Base-by-base conservation (phyloP, 2,888 invertebrate genomes). In the Smittia aterrima region DNA sequence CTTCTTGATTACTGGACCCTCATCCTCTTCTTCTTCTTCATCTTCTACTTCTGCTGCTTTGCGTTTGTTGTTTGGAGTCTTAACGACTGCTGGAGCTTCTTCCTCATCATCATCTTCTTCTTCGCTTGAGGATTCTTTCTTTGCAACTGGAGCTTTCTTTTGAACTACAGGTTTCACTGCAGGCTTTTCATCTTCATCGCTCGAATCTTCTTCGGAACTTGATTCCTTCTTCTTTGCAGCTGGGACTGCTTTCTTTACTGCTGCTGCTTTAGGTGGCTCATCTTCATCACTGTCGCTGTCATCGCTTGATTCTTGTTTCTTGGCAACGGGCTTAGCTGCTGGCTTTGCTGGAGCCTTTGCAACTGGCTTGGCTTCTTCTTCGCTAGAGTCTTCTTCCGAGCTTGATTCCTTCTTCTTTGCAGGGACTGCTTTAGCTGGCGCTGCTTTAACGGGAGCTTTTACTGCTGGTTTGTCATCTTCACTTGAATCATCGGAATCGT, bases 1-100 rank as follows among this genome's bases (percentile, higher is more conserved):
- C 76, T 88, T 88, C 77, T 87, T 87, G 6, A 84, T 82, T 75
- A 84, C 82, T 32, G 81, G 82, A 16, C 78, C 78, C 74, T 83
- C 82, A 27, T 80, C 81, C 18, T 75, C 81, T 67, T 80, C 81
- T 58, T 58, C 58, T 7, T 75, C 77, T n/a, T 78, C 78, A 4
- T 75, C 77, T n/a, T 78, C 78, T 40, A 80, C 81, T n/a, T 75
- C 81, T 67, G 80, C 81, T 13, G 82, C 81, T 78, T 85, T 85
- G 58, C 85, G 80, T 76, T 85, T 85, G n/a, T 81, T 78, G 0
- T 79, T 79, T 32, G 32, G 32, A 32, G 32, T 32, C 1, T 78
- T 77, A 38, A 41, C 32, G 7, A 38, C 32, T 18, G 20, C 41
- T 47, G 73, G 38, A 68, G 77, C 71, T 76, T 76, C 77, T 25